phyloP scores from a whole-genome alignment of 2,113 vertebrate genomes.

The Solea solea region DNA sequence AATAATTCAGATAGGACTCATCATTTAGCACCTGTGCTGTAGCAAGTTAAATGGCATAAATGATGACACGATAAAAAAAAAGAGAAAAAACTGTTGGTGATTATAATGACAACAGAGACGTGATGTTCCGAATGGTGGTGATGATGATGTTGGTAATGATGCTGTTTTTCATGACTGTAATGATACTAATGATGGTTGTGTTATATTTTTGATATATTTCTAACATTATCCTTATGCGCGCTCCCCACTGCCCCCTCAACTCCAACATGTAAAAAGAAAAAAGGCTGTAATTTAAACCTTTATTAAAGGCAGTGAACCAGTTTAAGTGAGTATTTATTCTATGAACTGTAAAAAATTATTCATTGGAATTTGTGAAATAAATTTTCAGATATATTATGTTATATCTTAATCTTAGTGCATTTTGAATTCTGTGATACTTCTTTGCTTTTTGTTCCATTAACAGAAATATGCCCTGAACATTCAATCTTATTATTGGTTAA shows the following conservation, averaged over 20 bases:
- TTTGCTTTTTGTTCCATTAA: background rate
- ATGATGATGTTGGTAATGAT: constrained; percentile 47
- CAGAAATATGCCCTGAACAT: too few species aligned
- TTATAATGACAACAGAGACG: constrained; percentile 51
- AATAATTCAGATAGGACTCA: constrained; percentile 84
- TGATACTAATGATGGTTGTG: constrained; percentile 60
- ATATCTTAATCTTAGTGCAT: too few species aligned
- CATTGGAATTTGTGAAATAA: too few species aligned
- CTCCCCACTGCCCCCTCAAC: constrained; percentile 44
- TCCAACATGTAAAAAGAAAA: constrained; percentile 61
- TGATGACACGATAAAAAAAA: constrained; percentile 34
- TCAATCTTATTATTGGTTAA: too few species aligned
- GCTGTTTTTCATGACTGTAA: constrained; percentile 49
- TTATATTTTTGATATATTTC: constrained; percentile 61
- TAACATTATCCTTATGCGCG: constrained; percentile 53
- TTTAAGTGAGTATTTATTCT: constrained; percentile 27
- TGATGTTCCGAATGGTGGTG: constrained; percentile 31
- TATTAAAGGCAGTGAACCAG: constrained; percentile 80
- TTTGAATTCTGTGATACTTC: background rate
- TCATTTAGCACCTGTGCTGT: constrained; percentile 79
- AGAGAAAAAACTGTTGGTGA: constrained; percentile 20
- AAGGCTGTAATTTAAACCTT: constrained; percentile 60
- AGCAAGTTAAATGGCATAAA: constrained; percentile 69
- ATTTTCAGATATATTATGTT: too few species aligned
- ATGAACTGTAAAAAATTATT: too few species aligned